Evolutionary conservation across 2,888 invertebrate species (phyloP).

Genomic region (Andrena trimmerana): DNA sequence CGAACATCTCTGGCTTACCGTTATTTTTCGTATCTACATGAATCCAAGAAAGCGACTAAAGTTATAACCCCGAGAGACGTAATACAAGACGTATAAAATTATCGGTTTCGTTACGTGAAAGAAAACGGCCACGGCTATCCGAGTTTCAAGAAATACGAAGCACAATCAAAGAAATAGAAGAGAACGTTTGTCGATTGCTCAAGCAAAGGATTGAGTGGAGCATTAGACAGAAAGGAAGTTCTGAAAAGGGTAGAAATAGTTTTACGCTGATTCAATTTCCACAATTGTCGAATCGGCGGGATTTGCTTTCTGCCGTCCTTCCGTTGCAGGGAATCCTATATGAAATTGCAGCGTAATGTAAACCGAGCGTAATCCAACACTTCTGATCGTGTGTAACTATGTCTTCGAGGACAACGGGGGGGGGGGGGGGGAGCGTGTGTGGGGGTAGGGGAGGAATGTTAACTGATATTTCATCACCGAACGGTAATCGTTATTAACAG

Average conservation of each 20-base stretch:
- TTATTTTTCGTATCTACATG: too few relatives aligned
- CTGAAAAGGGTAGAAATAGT: conserved; percentile 28
- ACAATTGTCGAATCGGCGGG: conserved; percentile 55
- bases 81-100: too few relatives aligned
- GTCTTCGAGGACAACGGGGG: conserved; percentile 12
- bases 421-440: not conserved
- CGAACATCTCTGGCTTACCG: too few relatives aligned
- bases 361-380: conserved; percentile 27
- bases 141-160: not conserved
- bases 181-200: conserved; percentile 43
- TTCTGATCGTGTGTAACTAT: conserved; percentile 11
- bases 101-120: not conserved
- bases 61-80: too few relatives aligned
- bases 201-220: conserved; percentile 11
- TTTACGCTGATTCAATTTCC: conserved; percentile 48
- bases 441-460: not conserved
- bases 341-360: conserved; percentile 39
- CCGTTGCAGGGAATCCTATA: conserved; percentile 62
- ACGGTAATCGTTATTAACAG: conserved; percentile 10
- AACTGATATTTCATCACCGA: conserved; percentile 18
- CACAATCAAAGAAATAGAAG: not conserved
- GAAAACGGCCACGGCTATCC: not conserved
- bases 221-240: not conserved
- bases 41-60: too few relatives aligned
- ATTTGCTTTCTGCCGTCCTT: conserved; percentile 69